Evolutionary conservation across 2,888 invertebrate species (phyloP), one percentile per base, ranked within the genome.

Genomic region (Erynnis tages): DNA sequence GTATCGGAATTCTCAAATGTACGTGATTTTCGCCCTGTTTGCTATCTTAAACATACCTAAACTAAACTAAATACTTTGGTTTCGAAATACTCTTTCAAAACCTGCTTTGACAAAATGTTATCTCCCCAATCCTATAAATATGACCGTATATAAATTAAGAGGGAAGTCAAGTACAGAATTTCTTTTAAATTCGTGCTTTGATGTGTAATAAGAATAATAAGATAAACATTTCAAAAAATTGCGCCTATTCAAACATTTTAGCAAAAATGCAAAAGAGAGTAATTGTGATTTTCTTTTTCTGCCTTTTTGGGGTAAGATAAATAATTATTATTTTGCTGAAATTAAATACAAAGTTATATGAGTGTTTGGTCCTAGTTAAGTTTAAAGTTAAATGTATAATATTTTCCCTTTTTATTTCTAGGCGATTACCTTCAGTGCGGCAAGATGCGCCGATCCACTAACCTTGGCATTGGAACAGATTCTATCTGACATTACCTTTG

Each of bases 371-470:
- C 21, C 4, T 5, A 3, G 21, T 5, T 21, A 5, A 4, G 4
- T 21, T 21, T 5, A 5, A 5, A 21, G 3, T 21, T 21, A 21
- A 3, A 27, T 27, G 2, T 8, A 8, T 27, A 8, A 27, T 7
- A 35, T 30, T n/a, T 8, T 40, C 21, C 32, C 4, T 21, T 7
- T 23, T 14, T 17, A 14, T 30, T 65, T 64, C 2, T 61, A 78
- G 79, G 44, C 55, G 6, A 62, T 68, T 2, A 66, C 70, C 0
- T 71, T 58, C 55, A 68, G 71, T 29, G 34, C 32, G 6, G 53
- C 21, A 8, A 46, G 53, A 11, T 50, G 30, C n/a, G 44, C n/a
- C 11, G 41, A 49, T 11, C 49, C 49, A 6, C 3, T 41, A 1
- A 19, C 25, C 2, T 4, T 49, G 1, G 25, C 49, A 19, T 17